Evolutionary conservation across 1,140 invertebrate genomes (phyloP).

Genomic region (Penaeus indicus): DNA sequence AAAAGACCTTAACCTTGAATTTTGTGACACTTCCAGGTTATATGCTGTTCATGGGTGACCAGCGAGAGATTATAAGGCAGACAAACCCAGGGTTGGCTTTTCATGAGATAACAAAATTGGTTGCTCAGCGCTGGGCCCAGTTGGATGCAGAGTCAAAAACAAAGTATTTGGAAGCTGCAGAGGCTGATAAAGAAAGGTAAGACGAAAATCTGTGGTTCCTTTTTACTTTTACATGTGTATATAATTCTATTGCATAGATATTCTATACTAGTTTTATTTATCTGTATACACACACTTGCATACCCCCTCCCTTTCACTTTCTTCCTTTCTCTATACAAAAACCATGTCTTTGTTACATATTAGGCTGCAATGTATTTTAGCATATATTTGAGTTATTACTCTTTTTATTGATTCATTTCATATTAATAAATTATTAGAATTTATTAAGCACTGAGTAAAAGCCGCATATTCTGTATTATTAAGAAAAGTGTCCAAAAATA

Average conservation of each 20-base stretch:
- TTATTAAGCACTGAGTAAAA: no score
- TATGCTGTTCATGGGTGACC: constrained; percentile 73
- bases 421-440: no score
- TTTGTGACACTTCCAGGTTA: constrained; percentile 69
- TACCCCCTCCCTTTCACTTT: no score
- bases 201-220: neutral
- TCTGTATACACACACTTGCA: neutral
- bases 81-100: constrained; percentile 73
- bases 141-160: constrained; percentile 72
- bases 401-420: no score
- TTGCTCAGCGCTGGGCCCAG: constrained; percentile 73
- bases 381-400: no score
- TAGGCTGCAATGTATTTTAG: no score
- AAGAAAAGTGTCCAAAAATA: no score
- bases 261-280: no score
- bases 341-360: neutral
- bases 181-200: constrained; percentile 75
- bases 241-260: neutral
- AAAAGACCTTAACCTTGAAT: neutral
- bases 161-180: constrained; percentile 65
- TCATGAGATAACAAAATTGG: constrained; percentile 72
- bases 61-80: constrained; percentile 71
- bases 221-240: neutral
- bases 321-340: no score
- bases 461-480: no score